Conservation (phyloP, 2,113 vertebrate species). For the Onychorhynchus coronatus region DNA sequence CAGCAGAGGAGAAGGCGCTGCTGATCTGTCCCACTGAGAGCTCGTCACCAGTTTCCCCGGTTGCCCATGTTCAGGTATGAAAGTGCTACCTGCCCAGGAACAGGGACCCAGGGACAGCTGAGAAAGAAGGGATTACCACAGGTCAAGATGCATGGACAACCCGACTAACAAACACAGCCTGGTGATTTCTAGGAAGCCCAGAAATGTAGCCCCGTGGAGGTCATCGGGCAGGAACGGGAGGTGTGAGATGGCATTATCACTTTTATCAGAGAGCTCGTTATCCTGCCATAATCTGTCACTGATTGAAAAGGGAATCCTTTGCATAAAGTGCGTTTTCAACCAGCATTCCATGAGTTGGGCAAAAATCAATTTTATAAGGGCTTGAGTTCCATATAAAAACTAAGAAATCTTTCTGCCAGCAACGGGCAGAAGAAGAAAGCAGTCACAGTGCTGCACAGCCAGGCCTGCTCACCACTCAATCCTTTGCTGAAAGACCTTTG, state of each 20-base stretch:
- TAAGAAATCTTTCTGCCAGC: neutral
- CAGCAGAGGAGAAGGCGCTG: neutral
- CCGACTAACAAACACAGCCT: too few relatives aligned
- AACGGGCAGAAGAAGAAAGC: neutral
- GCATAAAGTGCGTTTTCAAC: neutral
- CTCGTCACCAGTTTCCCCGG: neutral
- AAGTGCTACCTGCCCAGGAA: neutral
- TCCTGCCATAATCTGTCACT: neutral
- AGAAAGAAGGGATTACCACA: neutral
- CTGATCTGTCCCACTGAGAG: neutral
- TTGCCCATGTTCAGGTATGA: neutral
- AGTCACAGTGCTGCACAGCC: neutral
- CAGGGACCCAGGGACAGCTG: neutral
- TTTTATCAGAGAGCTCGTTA: neutral
- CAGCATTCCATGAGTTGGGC: neutral
- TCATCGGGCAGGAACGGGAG: neutral
- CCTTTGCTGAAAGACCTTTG: neutral
- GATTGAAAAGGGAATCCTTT: neutral
- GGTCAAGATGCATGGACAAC: rapidly evolving
- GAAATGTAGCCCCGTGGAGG: neutral
- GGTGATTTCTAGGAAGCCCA: neutral
- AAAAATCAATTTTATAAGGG: neutral
- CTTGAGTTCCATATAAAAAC: neutral
- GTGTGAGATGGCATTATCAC: neutral
- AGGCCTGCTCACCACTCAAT: neutral